Evolutionary conservation across 2,888 invertebrate species (phyloP), one percentile per base, ranked within the genome.

Genomic region (Bellardia bayeri): DNA sequence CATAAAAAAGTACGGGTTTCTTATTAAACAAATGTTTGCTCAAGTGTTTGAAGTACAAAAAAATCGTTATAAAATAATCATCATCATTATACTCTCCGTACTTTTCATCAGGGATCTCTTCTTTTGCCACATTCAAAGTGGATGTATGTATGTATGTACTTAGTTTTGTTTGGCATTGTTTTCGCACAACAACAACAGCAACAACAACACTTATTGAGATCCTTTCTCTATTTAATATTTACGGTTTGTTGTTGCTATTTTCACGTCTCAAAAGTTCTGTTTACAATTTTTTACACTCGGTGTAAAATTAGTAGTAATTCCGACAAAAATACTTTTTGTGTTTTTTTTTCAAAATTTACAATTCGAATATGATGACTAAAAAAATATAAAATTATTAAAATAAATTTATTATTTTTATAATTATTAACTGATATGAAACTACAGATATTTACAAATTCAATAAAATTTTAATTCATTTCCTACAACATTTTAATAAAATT

Each of bases 171-270:
- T 11, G 8, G 45, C 9, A 11, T 45, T 45, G 9, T 56, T 56
- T 66, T 42, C 37, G n/a, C 66, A 68, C 14, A 30, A 71, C 9
- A 30, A 71, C 9, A 30, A 30, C 40, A 66, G 33, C 23, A 49
- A 11, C 2, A 66, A 45, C 16, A 49, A 13, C 49, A 37, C 0
- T 37, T 71, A 54, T 71, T 71, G 37, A 71, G 16, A 37, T 37
- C 68, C 54, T 71, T 54, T 69, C 14, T 37, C 37, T 54, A 54
- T 37, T 69, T 71, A 54, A 54, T 71, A n/a, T 71, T 37, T 37
- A 54, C 37, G 51, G 49, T 16, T 54, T 16, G 0, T 16, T 13
- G 30, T 58, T 58, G 30, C 58, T 30, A 58, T 30, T 49, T 49
- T 54, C 16, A 23, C 45, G 13, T 66, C 45, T 23, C 16, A 66